A percentile compares a stretch with the other conserved stretches of the same genome.
phyloP scores from a whole-genome alignment of 2,797 vertebrate genomes.

The Intellagama lesueurii region DNA sequence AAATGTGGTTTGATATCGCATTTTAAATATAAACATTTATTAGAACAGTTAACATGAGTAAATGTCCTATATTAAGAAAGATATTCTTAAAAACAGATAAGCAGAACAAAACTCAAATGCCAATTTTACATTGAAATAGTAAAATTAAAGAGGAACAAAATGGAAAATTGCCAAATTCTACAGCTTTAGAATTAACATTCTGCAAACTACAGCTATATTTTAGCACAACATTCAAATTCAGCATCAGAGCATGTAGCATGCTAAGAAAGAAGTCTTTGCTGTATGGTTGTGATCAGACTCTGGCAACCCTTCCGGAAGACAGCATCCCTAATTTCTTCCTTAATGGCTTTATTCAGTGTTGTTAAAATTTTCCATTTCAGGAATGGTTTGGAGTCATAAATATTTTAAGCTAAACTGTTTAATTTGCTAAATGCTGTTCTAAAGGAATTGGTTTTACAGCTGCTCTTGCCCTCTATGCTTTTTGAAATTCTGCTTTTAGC shows the following conservation, averaged over 20 bases:
- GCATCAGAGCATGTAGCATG: neutral
- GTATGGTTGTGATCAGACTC: neutral
- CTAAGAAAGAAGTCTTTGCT: neutral
- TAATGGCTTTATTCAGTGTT: neutral
- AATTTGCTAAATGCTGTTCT: neutral
- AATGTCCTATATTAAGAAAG: neutral
- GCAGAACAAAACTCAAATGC: neutral
- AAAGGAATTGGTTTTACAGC: neutral
- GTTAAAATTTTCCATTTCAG: neutral
- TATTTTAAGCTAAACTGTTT: neutral
- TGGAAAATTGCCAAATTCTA: neutral
- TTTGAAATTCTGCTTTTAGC: neutral
- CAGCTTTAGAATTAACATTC: neutral
- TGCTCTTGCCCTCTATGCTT: neutral
- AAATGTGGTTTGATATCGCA: neutral
- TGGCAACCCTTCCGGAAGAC: neutral
- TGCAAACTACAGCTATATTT: neutral
- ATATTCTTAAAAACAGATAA: neutral
- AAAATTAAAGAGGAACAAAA: neutral
- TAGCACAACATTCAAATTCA: neutral
- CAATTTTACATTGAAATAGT: neutral
- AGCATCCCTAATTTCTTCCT: neutral
- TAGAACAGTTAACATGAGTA: neutral
- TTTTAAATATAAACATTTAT: neutral
- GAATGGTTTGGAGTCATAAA: neutral